Evolutionary conservation across 2,797 vertebrate genomes (phyloP).

Genomic region (Novumbra hubbsi): DNA sequence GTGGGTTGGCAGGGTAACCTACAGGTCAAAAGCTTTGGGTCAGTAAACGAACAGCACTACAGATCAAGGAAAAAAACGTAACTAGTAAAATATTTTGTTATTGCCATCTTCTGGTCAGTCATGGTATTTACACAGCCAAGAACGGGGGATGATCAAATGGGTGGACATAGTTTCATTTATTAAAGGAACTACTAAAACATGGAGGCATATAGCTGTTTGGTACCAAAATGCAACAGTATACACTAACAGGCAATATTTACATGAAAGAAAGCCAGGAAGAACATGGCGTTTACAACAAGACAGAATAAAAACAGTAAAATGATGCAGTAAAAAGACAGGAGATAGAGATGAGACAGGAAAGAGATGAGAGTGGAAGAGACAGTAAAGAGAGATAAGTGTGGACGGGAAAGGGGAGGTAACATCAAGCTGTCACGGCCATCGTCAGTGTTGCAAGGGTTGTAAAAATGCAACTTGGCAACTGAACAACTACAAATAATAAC

Average conservation of each 20-base stretch:
- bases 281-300: not conserved
- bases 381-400: not conserved
- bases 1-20: too few species aligned
- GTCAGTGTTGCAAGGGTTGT: not conserved
- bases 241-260: slow-evolving; percentile 59
- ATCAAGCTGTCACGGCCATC: not conserved
- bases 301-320: not conserved
- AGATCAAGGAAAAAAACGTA: not conserved
- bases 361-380: not conserved
- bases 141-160: slow-evolving; percentile 2
- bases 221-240: slow-evolving; percentile 5
- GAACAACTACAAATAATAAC: not conserved
- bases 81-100: not conserved
- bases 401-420: slow-evolving; percentile 8
- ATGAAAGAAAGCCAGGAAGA: slow-evolving; percentile 22
- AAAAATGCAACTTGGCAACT: not conserved
- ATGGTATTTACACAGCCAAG: slow-evolving; percentile 3
- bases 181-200: slow-evolving; percentile 56
- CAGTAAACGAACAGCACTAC: too few species aligned
- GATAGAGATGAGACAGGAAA: too few species aligned
- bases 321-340: not conserved
- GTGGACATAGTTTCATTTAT: slow-evolving; percentile 37
- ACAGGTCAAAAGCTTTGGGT: too few species aligned
- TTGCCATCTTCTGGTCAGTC: slow-evolving; percentile 40
- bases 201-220: slow-evolving; percentile 12